Evolutionary conservation across 2,888 invertebrate species (phyloP).

Genomic region (Noctuana brunneofusca): DNA sequence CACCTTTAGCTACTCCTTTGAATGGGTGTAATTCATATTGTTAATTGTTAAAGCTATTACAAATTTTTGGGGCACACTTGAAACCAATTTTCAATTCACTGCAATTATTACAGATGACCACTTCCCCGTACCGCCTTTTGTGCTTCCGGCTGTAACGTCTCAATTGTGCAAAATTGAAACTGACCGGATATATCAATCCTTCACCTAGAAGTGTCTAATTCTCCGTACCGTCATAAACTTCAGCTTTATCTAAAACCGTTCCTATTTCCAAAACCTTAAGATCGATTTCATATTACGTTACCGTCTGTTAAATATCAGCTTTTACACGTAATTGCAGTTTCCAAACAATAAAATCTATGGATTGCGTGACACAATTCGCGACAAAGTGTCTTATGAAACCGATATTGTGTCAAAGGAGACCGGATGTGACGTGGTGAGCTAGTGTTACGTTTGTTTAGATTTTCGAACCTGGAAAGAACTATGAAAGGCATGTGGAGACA

Average conservation of each 20-base stretch:
- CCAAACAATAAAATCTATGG: conserved; percentile 36
- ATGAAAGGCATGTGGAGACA: conserved; percentile 73
- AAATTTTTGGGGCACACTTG: neutral
- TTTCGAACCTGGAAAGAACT: conserved; percentile 56
- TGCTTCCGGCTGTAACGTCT: conserved; percentile 41
- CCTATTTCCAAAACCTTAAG: neutral
- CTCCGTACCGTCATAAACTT: neutral
- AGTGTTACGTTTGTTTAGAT: conserved; percentile 59
- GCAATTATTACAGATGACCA: conserved; percentile 34
- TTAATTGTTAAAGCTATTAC: neutral
- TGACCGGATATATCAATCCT: conserved; percentile 52
- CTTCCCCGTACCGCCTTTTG: conserved; percentile 36
- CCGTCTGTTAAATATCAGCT: neutral
- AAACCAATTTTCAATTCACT: neutral
- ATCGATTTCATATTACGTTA: neutral
- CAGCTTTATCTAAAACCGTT: neutral
- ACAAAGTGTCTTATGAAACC: conserved; percentile 48
- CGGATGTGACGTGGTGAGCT: conserved; percentile 69
- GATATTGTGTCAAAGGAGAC: conserved; percentile 43
- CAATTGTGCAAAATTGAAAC: conserved; percentile 55
- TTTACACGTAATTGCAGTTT: conserved; percentile 30
- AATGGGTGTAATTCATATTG: neutral
- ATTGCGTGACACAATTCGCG: conserved; percentile 43
- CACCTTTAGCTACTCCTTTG: neutral
- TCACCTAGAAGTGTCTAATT: conserved; percentile 27